A percentile compares a stretch with the other conserved stretches of the same genome.
Evolutionary conservation across 2,113 vertebrate species (phyloP).

Genomic region (Melanerpes aurifrons): DNA sequence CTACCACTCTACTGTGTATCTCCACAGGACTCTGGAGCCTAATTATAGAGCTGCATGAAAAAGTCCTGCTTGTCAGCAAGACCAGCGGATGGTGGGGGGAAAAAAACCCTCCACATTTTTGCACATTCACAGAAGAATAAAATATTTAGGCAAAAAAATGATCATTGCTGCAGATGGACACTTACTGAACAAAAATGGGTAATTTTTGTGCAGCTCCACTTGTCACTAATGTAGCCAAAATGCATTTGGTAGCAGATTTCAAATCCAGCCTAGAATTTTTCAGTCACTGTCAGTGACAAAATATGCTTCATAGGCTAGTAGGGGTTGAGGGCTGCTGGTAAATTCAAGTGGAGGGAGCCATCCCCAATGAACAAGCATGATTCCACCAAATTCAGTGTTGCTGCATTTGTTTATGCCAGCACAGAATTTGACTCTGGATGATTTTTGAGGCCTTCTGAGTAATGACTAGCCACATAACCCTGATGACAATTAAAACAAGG

Average conservation of each 20-base stretch:
- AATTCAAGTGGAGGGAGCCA: not conserved
- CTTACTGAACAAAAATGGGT: conserved; percentile 56
- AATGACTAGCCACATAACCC: not conserved
- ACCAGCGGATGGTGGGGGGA: not conserved
- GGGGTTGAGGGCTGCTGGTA: not conserved
- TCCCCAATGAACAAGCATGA: not conserved
- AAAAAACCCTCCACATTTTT: conserved; percentile 34
- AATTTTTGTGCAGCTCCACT: conserved; percentile 48
- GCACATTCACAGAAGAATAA: conserved; percentile 61
- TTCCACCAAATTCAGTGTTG: not conserved
- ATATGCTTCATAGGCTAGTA: not conserved
- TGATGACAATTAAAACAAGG: not conserved
- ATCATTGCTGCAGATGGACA: conserved; percentile 67
- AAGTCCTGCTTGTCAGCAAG: conserved; percentile 69
- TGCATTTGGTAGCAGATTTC: not conserved
- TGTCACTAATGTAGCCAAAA: not conserved
- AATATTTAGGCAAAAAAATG: conserved; percentile 65
- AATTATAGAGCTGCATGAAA: conserved; percentile 65
- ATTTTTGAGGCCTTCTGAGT: not conserved
- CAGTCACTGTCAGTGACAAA: not conserved
- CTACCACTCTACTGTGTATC: conserved; percentile 16
- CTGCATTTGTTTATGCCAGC: not conserved
- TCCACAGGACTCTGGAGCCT: conserved; percentile 62
- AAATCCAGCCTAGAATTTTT: conserved; percentile 10
- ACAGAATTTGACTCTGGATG: not conserved